Conservation (phyloP, 1,140 invertebrate genomes). For the Eciton burchellii region DNA sequence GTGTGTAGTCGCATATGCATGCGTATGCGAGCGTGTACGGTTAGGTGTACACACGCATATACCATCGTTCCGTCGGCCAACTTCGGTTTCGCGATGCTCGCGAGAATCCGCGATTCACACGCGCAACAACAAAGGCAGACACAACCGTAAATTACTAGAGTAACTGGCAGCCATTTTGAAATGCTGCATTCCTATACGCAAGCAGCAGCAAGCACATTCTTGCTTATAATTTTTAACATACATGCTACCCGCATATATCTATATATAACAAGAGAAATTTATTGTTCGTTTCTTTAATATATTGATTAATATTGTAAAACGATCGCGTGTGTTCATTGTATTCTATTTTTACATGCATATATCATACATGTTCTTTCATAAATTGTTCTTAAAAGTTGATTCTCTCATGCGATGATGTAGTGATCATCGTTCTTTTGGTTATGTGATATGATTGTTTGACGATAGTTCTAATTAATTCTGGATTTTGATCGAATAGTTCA, state of each 20-base stretch:
- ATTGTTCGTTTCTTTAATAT: background rate
- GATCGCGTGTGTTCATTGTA: background rate
- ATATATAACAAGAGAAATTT: background rate
- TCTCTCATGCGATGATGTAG: no score
- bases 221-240: slow-evolving; percentile 81
- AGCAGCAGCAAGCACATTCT: slow-evolving; percentile 75
- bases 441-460: no score
- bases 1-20: no score
- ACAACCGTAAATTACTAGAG: slow-evolving; percentile 86
- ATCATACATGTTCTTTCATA: no score
- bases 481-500: no score
- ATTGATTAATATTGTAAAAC: background rate
- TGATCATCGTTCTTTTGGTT: no score
- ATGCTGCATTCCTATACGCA: slow-evolving; percentile 85
- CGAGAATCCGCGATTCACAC: slow-evolving; percentile 75
- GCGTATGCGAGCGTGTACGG: slow-evolving; percentile 9
- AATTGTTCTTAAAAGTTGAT: no score
- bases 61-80: slow-evolving; percentile 65
- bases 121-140: slow-evolving; percentile 85
- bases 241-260: slow-evolving; percentile 42
- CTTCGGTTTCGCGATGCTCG: slow-evolving; percentile 58
- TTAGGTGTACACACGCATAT: slow-evolving; percentile 54
- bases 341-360: no score
- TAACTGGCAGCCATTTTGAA: slow-evolving; percentile 87
- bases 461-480: no score